Evolutionary conservation across 1,140 invertebrate species (phyloP).

Genomic region (Neuroterus valhalla): DNA sequence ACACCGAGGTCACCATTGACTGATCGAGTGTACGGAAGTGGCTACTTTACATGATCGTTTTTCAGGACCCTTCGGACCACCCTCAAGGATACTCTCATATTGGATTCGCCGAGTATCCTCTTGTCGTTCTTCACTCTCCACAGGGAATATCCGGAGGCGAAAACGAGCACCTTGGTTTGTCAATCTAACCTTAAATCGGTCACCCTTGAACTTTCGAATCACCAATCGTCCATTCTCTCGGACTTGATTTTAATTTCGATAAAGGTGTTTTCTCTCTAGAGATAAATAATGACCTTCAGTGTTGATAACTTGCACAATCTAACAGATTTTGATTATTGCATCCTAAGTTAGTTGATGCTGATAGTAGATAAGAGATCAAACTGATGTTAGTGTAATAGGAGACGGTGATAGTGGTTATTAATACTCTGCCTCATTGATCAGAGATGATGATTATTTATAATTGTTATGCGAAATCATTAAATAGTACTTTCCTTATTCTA

Average conservation of each 20-base stretch:
- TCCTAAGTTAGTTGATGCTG: not conserved
- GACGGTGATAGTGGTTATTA: no score
- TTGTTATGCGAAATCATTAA: no score
- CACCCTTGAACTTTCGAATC: slow-evolving; percentile 42
- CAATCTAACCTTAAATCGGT: slow-evolving; percentile 38
- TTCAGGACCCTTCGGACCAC: slow-evolving; percentile 44
- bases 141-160: slow-evolving; percentile 20
- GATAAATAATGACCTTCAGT: not conserved
- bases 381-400: no score
- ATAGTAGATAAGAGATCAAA: no score
- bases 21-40: slow-evolving; percentile 48
- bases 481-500: no score
- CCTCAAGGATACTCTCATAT: slow-evolving; percentile 46
- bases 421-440: no score
- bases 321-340: not conserved
- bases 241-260: slow-evolving; percentile 15
- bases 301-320: not conserved
- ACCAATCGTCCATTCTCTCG: slow-evolving; percentile 30
- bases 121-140: slow-evolving; percentile 22
- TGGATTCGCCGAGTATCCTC: slow-evolving; percentile 44
- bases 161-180: slow-evolving; percentile 42
- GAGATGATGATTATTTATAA: no score
- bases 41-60: slow-evolving; percentile 52
- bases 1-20: slow-evolving; percentile 34
- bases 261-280: not conserved